phyloP scores from a whole-genome alignment of 1,140 invertebrate species.

The Zaprionus taronus region DNA sequence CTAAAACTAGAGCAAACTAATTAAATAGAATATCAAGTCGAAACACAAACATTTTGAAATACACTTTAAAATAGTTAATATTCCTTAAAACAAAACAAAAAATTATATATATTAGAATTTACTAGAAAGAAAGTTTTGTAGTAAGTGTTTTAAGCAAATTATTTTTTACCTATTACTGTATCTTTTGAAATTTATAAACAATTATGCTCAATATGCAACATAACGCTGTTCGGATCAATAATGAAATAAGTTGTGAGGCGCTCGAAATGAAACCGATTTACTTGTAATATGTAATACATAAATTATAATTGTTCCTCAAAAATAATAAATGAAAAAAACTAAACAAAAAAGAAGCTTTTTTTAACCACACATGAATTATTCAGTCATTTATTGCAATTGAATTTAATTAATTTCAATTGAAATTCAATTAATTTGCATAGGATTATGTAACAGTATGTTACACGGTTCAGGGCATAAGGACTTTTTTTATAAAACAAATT shows the following conservation, averaged over 20 bases:
- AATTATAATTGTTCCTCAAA: constrained; percentile 61
- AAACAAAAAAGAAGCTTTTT: constrained; percentile 1
- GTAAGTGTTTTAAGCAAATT: constrained; percentile 42
- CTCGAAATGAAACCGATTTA: constrained; percentile 37
- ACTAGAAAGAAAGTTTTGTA: constrained; percentile 23
- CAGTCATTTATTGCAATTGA: neutral
- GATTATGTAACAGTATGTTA: constrained; percentile 12
- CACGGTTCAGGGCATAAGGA: neutral
- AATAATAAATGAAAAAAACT: constrained; percentile 1
- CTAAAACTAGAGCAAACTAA: neutral
- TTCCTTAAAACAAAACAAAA: neutral
- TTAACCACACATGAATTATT: neutral
- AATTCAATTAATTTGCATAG: constrained; percentile 48
- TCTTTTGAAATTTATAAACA: constrained; percentile 49
- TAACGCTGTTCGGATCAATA: constrained; percentile 47
- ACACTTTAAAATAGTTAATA: constrained; percentile 19
- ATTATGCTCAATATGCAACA: constrained; percentile 36
- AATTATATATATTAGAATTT: constrained; percentile 51
- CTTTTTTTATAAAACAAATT: constrained; percentile 3
- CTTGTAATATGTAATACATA: constrained; percentile 35
- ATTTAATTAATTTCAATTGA: neutral
- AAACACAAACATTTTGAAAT: constrained; percentile 20
- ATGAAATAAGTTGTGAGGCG: constrained; percentile 50
- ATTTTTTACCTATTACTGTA: constrained; percentile 60
- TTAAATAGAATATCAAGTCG: constrained; percentile 2